Conservation (phyloP, 2,113 vertebrate species). For the Chrysemys picta region DNA sequence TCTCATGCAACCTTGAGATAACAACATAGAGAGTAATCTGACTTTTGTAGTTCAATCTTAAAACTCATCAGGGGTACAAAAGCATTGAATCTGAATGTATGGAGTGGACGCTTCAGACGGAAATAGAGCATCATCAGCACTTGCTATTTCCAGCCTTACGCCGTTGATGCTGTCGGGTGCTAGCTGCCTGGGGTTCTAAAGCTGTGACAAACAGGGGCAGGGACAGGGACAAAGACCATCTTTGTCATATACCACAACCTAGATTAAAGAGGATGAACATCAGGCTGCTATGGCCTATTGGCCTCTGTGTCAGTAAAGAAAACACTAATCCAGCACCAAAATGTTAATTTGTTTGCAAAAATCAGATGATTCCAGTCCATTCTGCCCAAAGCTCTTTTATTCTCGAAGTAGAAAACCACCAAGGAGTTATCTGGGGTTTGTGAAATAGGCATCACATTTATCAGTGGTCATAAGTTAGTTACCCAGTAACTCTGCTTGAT, state of each 20-base stretch:
- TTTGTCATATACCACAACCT: too few species aligned
- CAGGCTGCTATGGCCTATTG: too few species aligned
- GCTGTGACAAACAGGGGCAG: too few species aligned
- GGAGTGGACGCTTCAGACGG: neutral
- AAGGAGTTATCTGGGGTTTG: neutral
- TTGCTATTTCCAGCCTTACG: neutral
- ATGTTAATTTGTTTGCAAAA: too few species aligned
- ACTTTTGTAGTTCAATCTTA: neutral
- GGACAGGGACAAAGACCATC: too few species aligned
- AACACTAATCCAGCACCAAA: too few species aligned
- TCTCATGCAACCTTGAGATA: neutral
- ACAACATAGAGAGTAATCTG: neutral
- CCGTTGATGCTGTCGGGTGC: too few species aligned
- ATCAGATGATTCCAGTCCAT: too few species aligned
- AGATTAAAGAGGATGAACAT: too few species aligned
- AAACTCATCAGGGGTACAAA: neutral
- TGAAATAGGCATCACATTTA: neutral
- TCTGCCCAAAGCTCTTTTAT: neutral
- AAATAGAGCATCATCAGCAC: neutral
- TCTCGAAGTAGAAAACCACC: neutral
- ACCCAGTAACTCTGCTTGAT: neutral
- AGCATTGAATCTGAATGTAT: neutral
- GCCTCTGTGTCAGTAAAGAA: too few species aligned
- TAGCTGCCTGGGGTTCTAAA: too few species aligned
- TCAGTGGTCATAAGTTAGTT: neutral